Evolutionary conservation across 2,113 vertebrate species (phyloP).

Genomic region (Elaphurus davidianus): DNA sequence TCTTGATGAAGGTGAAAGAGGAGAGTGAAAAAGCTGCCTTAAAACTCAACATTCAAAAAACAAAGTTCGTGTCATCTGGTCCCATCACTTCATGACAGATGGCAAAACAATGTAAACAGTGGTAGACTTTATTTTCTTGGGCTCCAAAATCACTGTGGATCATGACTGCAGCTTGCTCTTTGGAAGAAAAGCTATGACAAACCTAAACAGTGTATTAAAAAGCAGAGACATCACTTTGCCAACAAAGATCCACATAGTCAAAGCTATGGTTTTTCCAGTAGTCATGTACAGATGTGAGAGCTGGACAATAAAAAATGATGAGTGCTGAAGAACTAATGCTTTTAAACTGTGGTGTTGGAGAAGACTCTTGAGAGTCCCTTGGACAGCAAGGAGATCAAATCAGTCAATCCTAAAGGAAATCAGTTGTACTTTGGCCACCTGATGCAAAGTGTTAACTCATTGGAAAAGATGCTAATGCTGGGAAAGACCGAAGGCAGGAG

Average conservation of each 20-base stretch:
- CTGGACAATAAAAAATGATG: background rate
- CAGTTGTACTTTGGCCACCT: background rate
- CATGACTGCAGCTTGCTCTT: background rate
- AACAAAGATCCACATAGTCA: background rate
- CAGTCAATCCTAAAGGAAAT: background rate
- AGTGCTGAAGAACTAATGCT: background rate
- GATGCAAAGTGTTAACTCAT: background rate
- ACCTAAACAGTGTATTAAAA: background rate
- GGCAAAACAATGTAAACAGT: background rate
- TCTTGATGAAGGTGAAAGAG: background rate
- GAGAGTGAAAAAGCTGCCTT: background rate
- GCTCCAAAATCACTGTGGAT: background rate
- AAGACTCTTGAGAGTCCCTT: background rate
- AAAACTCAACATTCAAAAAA: background rate
- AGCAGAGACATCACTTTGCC: background rate
- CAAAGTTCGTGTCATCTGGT: background rate
- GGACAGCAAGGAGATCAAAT: background rate
- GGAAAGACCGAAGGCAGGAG: background rate
- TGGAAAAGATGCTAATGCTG: background rate
- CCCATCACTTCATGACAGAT: background rate
- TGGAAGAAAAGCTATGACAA: background rate
- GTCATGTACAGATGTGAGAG: background rate
- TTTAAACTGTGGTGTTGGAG: background rate
- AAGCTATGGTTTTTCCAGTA: background rate
- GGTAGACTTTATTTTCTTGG: background rate